phyloP scores from a whole-genome alignment of 92 coral and sea anemone species.

The Anthopleura xanthogrammica region DNA sequence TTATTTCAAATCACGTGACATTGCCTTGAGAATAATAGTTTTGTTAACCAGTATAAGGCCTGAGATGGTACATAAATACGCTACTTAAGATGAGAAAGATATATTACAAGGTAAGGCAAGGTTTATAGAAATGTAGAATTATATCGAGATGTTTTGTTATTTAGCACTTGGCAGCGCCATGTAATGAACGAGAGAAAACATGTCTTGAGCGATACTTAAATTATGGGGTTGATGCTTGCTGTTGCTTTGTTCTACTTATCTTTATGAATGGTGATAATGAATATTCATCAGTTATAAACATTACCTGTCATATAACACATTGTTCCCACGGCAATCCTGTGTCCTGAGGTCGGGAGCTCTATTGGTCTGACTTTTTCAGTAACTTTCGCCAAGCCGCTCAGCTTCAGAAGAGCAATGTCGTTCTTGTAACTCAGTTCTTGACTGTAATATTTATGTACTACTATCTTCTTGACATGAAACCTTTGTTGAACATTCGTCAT shows the following conservation, averaged over 20 bases:
- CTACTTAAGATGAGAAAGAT: no score
- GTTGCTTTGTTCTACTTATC: not conserved
- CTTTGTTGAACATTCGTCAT: constrained; percentile 21
- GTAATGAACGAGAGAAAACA: no score
- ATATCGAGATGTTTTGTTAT: no score
- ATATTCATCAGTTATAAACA: not conserved
- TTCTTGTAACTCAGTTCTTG: constrained; percentile 23
- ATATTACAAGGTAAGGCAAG: no score
- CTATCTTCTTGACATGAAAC: constrained; percentile 21
- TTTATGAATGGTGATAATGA: not conserved
- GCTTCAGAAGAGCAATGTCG: constrained; percentile 48
- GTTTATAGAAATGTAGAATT: no score
- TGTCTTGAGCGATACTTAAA: no score
- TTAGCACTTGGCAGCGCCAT: no score
- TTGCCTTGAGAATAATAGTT: no score
- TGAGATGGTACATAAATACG: no score
- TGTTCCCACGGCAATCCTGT: constrained; percentile 27
- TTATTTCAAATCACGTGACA: no score
- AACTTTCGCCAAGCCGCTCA: constrained; percentile 8
- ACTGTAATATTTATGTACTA: constrained; percentile 27
- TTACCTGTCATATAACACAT: constrained; percentile 53
- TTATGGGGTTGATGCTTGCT: constrained; percentile 3
- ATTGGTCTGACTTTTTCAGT: constrained; percentile 42
- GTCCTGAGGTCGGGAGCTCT: constrained; percentile 32
- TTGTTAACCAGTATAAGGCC: no score